Percentiles rank a stretch among this genome's conserved stretches.
Evolutionary conservation across 2,888 invertebrate genomes (phyloP).

Genomic region (Orchesella flavescens): DNA sequence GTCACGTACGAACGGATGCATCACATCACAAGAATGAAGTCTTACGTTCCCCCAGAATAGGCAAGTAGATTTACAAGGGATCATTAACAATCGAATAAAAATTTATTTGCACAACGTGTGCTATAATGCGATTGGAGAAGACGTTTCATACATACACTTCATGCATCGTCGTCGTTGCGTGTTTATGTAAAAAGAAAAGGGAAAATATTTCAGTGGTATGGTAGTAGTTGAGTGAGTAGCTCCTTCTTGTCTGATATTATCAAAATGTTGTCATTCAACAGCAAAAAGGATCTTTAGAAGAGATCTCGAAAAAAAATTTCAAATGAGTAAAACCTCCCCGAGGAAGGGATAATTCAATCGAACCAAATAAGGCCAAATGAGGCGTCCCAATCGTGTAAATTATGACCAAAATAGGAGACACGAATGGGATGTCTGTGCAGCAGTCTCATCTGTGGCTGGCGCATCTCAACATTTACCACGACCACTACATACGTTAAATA

Average conservation of each 20-base stretch:
- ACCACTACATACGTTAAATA: slow-evolving; percentile 25
- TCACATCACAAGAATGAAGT: too few relatives aligned
- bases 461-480: slow-evolving; percentile 42
- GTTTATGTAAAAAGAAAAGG: not conserved
- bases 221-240: slow-evolving; percentile 13
- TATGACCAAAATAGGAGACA: slow-evolving; percentile 69
- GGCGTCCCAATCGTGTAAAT: slow-evolving; percentile 70
- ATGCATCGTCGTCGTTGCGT: too few relatives aligned
- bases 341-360: slow-evolving; percentile 68
- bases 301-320: slow-evolving; percentile 55
- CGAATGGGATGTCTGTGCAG: slow-evolving; percentile 62
- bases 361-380: slow-evolving; percentile 70
- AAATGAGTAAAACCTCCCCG: slow-evolving; percentile 62
- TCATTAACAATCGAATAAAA: too few relatives aligned
- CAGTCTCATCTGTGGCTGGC: slow-evolving; percentile 48
- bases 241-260: slow-evolving; percentile 52
- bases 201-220: not conserved
- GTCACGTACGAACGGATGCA: too few relatives aligned
- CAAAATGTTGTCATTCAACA: slow-evolving; percentile 62
- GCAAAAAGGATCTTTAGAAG: slow-evolving; percentile 35
- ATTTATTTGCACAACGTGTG: too few relatives aligned
- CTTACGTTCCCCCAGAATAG: too few relatives aligned
- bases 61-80: too few relatives aligned
- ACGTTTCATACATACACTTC: too few relatives aligned
- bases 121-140: too few relatives aligned